Evolutionary conservation across 2,888 invertebrate species (phyloP).

Genomic region (Eledona agricola): DNA sequence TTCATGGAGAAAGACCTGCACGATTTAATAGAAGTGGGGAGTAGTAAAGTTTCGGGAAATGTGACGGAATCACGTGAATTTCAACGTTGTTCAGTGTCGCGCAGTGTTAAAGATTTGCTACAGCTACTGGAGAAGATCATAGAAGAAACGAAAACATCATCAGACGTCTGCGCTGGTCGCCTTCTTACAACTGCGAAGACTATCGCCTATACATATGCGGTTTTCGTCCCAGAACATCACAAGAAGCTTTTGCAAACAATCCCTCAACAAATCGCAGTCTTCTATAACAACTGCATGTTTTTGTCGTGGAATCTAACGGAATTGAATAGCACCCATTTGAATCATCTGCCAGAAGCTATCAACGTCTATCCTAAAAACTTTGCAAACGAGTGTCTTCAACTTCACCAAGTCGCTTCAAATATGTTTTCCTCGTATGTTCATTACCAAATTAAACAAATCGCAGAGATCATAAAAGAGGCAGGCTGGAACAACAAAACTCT

Average conservation of each 20-base stretch:
- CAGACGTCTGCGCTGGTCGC: conserved; percentile 70
- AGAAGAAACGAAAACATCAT: conserved; percentile 71
- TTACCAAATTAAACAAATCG: conserved; percentile 78
- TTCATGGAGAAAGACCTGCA: conserved; percentile 86
- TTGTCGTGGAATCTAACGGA: conserved; percentile 78
- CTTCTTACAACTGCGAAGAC: conserved; percentile 76
- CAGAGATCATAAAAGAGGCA: conserved; percentile 78
- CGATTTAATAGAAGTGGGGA: conserved; percentile 69
- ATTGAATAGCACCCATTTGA: conserved; percentile 61
- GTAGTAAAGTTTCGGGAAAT: conserved; percentile 61
- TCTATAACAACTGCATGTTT: conserved; percentile 93
- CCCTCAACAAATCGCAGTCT: conserved; percentile 87
- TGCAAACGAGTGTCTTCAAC: conserved; percentile 71
- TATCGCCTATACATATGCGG: conserved; percentile 80
- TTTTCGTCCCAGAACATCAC: conserved; percentile 82
- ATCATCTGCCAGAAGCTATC: conserved; percentile 6
- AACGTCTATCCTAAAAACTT: conserved; percentile 57
- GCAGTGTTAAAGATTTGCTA: conserved; percentile 71
- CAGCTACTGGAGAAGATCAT: conserved; percentile 72
- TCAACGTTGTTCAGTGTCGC: conserved; percentile 69
- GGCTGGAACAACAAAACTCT: conserved; percentile 67
- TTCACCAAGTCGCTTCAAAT: conserved; percentile 75
- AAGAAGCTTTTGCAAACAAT: conserved; percentile 81
- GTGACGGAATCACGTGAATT: conserved; percentile 65
- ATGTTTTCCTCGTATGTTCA: conserved; percentile 78